Percentiles rank a stretch among this genome's conserved stretches.
Evolutionary conservation across 30 jellyfish, hydroid and myxozoan species (phyloP).

Genomic region (Aurelia sp.): DNA sequence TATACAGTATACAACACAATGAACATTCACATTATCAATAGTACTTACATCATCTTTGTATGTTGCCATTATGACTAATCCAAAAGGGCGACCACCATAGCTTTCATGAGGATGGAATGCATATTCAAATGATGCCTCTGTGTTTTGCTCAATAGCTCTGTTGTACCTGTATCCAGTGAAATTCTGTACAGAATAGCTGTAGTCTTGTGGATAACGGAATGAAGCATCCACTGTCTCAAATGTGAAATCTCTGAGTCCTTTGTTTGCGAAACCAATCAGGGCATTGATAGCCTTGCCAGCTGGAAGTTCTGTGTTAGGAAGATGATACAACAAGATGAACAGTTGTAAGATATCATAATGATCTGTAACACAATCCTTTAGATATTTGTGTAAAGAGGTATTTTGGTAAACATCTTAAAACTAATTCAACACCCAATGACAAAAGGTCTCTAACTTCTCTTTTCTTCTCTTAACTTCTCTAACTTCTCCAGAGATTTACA

Average conservation of each 20-base stretch:
- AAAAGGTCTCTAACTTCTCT: no score
- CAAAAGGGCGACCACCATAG: slow-evolving; percentile 96
- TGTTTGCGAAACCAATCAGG: slow-evolving; percentile 90
- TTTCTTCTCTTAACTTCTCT: no score
- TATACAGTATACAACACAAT: no score
- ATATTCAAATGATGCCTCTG: slow-evolving; percentile 84
- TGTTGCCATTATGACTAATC: slow-evolving; percentile 69
- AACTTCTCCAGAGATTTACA: no score
- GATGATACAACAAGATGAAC: background rate
- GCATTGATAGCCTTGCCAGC: slow-evolving; percentile 92
- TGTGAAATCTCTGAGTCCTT: slow-evolving; percentile 85
- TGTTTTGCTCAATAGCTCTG: slow-evolving; percentile 58
- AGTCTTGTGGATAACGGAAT: slow-evolving; percentile 95
- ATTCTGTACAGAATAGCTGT: slow-evolving; percentile 84
- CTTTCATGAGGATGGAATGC: slow-evolving; percentile 92
- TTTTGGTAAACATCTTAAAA: no score
- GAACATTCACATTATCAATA: no score
- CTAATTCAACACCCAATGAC: no score
- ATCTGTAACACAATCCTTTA: no score
- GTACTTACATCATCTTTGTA: slow-evolving; percentile 86
- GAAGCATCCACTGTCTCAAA: slow-evolving; percentile 92
- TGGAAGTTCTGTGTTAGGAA: slow-evolving; percentile 70
- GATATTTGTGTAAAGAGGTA: no score
- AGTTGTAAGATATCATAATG: background rate
- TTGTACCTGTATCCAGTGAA: slow-evolving; percentile 90